These are phyloP conservation scores for Stomatorhinus ivindoensis DNA, from an alignment of 2,113 vertebrate genomes.

Conservation along the genomic window DNA sequence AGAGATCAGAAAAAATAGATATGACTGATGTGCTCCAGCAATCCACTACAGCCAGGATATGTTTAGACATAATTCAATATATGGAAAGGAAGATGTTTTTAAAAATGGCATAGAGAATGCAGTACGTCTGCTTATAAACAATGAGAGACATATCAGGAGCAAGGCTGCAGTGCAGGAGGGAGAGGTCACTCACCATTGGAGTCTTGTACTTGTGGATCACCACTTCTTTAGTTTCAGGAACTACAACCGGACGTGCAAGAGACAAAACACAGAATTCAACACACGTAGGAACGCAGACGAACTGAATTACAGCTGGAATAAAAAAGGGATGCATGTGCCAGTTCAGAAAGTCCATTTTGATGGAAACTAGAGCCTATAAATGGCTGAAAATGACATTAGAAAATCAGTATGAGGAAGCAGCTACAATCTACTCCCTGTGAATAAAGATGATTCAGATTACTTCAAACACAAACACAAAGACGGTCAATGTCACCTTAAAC, in stretches of 20 bases:
- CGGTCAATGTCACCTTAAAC: not conserved
- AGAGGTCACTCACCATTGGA: constrained; percentile 85
- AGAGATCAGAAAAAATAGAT: not conserved
- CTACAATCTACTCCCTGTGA: not conserved
- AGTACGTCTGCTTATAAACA: not conserved
- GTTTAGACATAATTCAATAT: not conserved
- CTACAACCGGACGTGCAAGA: constrained; percentile 91
- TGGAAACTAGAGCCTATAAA: not conserved
- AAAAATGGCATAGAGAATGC: not conserved
- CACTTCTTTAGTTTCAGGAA: constrained; percentile 99
- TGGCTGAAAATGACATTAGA: not conserved
- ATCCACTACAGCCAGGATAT: not conserved
- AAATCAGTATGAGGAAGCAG: not conserved
- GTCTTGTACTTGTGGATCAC: constrained; percentile 99
- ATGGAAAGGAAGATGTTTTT: not conserved
- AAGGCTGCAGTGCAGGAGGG: constrained; percentile 18
- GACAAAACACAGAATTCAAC: constrained; percentile 95
- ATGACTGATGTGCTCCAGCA: not conserved
- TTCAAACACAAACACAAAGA: not conserved
- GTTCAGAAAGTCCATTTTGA: not conserved
- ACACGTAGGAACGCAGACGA: constrained; percentile 39
- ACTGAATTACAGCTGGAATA: not conserved
- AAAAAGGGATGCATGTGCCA: not conserved
- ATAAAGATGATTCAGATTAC: not conserved
- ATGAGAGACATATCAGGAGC: not conserved